phyloP scores from a whole-genome alignment of 2,797 vertebrate species.

The Mormyrops attenuatus region DNA sequence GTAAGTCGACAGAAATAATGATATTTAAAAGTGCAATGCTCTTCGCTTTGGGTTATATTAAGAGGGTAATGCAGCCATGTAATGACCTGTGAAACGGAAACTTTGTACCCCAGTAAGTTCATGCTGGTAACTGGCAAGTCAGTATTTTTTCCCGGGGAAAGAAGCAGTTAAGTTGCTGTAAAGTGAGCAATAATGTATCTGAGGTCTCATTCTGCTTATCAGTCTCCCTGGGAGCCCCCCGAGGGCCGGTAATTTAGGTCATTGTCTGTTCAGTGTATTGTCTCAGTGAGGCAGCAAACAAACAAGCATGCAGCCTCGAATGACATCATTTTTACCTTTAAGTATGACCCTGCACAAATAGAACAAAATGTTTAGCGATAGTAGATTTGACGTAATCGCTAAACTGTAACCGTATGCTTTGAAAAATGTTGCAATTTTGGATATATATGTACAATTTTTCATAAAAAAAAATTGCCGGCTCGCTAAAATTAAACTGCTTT shows the following conservation, averaged over 20 bases:
- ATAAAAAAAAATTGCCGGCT: neutral
- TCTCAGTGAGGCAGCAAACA: slow-evolving; percentile 34
- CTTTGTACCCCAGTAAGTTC: neutral
- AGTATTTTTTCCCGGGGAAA: neutral
- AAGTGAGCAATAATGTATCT: neutral
- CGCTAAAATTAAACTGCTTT: neutral
- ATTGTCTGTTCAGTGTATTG: slow-evolving; percentile 35
- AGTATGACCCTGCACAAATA: neutral
- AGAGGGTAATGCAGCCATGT: neutral
- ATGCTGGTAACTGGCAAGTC: neutral
- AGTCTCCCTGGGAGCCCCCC: neutral
- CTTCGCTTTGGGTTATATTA: neutral
- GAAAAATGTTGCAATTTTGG: neutral
- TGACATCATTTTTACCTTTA: slow-evolving; percentile 25
- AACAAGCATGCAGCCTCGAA: slow-evolving; percentile 49
- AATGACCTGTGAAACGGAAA: neutral
- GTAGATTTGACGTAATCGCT: neutral
- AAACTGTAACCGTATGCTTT: neutral
- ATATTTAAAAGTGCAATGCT: neutral
- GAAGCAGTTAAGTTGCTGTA: neutral
- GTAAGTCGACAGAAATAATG: neutral
- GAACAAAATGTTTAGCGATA: neutral
- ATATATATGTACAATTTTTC: neutral
- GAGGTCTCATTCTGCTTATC: neutral
- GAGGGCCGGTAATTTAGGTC: slow-evolving; percentile 56